These are phyloP conservation scores for Gallinago nigripennis DNA, from an alignment of 2,797 vertebrate genomes.

Conservation along the genomic window DNA sequence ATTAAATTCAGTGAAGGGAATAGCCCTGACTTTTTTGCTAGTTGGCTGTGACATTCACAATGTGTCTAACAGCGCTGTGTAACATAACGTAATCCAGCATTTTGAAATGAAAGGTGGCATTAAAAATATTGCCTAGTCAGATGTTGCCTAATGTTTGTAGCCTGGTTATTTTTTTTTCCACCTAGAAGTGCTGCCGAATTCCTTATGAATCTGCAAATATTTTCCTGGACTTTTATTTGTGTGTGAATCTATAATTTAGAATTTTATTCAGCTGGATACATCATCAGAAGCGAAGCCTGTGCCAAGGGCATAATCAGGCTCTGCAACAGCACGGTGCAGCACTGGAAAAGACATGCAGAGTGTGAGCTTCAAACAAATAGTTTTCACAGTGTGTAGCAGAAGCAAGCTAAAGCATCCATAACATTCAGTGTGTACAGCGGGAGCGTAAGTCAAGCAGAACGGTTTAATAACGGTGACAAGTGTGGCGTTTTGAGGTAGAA, in stretches of 20 bases:
- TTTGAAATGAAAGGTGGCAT: not conserved
- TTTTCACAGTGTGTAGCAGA: not conserved
- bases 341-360: not conserved
- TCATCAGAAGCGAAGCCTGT: not conserved
- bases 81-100: not conserved
- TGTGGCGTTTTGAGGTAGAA: not conserved
- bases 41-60: not conserved
- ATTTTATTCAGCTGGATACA: not conserved
- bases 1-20: not conserved
- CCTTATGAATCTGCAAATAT: not conserved
- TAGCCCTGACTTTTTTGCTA: not conserved
- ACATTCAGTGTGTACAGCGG: not conserved
- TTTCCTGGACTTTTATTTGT: not conserved
- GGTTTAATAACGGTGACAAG: not conserved
- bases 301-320: accelerated
- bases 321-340: accelerated
- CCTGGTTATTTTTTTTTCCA: not conserved
- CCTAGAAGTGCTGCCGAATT: not conserved
- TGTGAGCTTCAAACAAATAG: not conserved
- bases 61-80: not conserved
- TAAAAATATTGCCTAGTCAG: not conserved
- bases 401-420: not conserved
- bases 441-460: not conserved
- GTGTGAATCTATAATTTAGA: not conserved
- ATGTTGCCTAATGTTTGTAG: not conserved